Evolutionary conservation across 2,113 vertebrate species (phyloP).

Genomic region (Urocolius indicus): DNA sequence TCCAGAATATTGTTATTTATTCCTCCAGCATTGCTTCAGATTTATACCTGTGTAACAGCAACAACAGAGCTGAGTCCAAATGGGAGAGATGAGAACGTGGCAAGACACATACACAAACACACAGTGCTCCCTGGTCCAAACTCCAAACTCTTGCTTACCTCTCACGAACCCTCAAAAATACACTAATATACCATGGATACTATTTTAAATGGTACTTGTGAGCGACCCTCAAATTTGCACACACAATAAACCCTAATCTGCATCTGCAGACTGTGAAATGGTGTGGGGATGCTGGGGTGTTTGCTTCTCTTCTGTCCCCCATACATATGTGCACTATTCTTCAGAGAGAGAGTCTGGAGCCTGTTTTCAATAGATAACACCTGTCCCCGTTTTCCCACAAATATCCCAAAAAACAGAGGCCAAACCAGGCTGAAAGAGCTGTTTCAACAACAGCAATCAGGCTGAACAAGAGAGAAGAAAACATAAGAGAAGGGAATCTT

Average conservation of each 20-base stretch:
- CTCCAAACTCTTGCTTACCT: not conserved
- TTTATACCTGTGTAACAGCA: not conserved
- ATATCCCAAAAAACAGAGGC: not conserved
- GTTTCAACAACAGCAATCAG: too few species aligned
- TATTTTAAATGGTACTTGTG: not conserved
- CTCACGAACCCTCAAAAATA: fast-evolving
- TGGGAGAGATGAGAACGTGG: not conserved
- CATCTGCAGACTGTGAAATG: not conserved
- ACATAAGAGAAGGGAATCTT: not conserved
- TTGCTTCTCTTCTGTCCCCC: fast-evolving
- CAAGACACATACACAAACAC: not conserved
- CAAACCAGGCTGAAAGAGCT: not conserved
- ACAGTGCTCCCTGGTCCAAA: fast-evolving
- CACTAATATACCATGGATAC: not conserved
- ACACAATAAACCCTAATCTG: not conserved
- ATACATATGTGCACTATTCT: fast-evolving
- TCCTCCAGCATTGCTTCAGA: fast-evolving
- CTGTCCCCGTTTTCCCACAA: not conserved
- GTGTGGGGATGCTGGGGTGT: fast-evolving
- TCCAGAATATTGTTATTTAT: not conserved
- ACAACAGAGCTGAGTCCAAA: not conserved
- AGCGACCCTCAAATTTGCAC: not conserved
- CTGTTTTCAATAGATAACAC: not conserved
- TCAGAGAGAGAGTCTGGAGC: not conserved
- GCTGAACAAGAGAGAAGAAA: not conserved